phyloP scores from a whole-genome alignment of 2,113 vertebrate species.

The Athene cunicularia region DNA sequence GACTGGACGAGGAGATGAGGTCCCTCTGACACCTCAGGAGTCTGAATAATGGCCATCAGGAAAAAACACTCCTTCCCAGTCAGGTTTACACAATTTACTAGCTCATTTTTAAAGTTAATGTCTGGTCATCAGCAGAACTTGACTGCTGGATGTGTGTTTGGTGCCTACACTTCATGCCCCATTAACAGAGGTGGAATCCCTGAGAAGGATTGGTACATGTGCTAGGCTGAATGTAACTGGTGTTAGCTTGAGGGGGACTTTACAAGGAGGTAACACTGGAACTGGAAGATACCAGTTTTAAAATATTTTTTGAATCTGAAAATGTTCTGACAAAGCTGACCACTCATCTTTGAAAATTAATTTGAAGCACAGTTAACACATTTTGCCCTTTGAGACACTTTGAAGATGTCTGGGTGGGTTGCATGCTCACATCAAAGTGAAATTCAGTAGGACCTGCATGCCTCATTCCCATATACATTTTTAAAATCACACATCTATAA shows the following conservation, averaged over 20 bases:
- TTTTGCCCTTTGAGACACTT: not conserved
- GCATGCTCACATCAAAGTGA: not conserved
- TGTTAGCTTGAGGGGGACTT: not conserved
- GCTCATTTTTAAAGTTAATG: not conserved
- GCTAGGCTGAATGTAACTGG: not conserved
- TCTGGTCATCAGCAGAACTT: not conserved
- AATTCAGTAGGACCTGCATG: not conserved
- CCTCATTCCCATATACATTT: not conserved
- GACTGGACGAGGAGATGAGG: not conserved
- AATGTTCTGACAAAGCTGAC: not conserved
- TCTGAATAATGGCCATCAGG: not conserved
- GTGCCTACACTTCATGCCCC: not conserved
- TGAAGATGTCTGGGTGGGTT: not conserved
- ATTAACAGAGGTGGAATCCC: not conserved
- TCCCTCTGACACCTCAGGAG: not conserved
- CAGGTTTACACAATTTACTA: not conserved
- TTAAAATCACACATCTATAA: not conserved
- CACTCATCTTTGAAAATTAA: not conserved
- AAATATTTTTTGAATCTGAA: not conserved
- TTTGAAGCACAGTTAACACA: not conserved
- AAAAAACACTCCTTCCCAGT: not conserved
- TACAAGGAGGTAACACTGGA: not conserved
- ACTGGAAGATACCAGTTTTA: not conserved
- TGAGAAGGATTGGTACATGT: not conserved
- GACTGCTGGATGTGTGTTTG: not conserved